These are phyloP conservation scores for Clivina fossor DNA, from an alignment of 2,888 invertebrate species.

Conservation along the genomic window DNA sequence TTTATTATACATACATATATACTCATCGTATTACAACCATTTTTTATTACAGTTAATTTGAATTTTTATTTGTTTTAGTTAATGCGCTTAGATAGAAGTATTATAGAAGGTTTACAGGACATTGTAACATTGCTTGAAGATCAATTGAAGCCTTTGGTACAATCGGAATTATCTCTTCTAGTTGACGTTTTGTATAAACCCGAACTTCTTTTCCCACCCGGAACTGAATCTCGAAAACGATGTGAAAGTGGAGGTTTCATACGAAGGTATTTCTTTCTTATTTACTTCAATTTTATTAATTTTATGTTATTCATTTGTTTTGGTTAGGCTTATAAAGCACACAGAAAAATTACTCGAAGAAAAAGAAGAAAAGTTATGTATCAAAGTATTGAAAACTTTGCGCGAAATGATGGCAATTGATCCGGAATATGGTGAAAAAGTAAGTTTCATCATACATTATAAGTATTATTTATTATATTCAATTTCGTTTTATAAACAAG, in stretches of 20 bases:
- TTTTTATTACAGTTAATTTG: constrained; percentile 1
- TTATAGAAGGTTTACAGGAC: constrained; percentile 94
- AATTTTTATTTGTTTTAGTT: constrained; percentile 56
- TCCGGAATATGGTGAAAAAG: constrained; percentile 93
- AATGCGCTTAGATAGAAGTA: constrained; percentile 86
- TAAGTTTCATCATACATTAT: constrained; percentile 49
- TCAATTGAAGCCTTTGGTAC: constrained; percentile 91
- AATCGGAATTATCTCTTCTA: constrained; percentile 91
- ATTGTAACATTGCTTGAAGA: constrained; percentile 92
- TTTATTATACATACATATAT: neutral
- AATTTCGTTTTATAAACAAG: too few relatives aligned
- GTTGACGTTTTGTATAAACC: constrained; percentile 96
- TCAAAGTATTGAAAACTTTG: constrained; percentile 90
- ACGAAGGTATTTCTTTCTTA: constrained; percentile 59
- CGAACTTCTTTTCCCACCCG: constrained; percentile 82
- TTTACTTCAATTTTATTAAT: constrained; percentile 20
- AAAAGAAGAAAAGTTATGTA: constrained; percentile 95
- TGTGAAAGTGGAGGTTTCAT: constrained; percentile 88
- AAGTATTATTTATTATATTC: too few relatives aligned
- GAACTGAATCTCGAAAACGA: constrained; percentile 74
- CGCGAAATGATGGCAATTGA: constrained; percentile 98
- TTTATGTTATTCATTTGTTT: constrained; percentile 42
- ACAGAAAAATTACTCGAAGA: constrained; percentile 95
- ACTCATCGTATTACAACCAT: neutral
- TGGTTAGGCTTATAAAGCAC: constrained; percentile 92